Evolutionary conservation across 2,113 vertebrate species (phyloP).

Genomic region (Oreocharis arfaki): DNA sequence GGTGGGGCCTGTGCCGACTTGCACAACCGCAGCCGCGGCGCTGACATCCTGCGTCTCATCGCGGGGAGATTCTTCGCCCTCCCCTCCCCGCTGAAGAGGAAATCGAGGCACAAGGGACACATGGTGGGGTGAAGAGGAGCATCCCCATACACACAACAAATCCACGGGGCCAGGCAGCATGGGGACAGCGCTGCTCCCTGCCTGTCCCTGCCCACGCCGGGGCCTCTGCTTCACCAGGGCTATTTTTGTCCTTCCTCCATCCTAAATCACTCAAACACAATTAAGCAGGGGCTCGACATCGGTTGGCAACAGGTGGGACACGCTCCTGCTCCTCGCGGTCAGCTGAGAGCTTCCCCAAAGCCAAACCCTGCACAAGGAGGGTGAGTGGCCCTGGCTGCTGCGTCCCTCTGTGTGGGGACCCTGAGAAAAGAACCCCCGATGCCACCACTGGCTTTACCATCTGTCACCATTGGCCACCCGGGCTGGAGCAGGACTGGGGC

Average conservation of each 20-base stretch:
- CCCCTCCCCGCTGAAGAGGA: not conserved
- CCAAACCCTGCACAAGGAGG: not conserved
- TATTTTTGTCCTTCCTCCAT: not conserved
- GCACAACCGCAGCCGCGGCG: not conserved
- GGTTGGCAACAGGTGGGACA: not conserved
- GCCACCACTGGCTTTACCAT: slow-evolving; percentile 42
- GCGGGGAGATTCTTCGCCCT: too few species aligned
- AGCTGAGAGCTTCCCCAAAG: not conserved
- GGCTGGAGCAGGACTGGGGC: not conserved
- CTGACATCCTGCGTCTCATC: not conserved
- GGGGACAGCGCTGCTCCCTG: not conserved
- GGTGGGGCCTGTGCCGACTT: not conserved
- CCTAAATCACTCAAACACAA: not conserved
- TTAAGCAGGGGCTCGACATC: accelerated
- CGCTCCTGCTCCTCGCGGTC: not conserved
- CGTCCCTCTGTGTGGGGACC: accelerated
- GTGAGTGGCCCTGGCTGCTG: not conserved
- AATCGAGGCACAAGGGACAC: not conserved
- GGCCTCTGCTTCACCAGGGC: not conserved
- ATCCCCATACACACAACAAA: accelerated
- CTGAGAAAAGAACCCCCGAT: not conserved
- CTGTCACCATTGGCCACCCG: slow-evolving; percentile 49
- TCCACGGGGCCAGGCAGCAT: accelerated
- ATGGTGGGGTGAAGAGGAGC: not conserved
- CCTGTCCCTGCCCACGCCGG: accelerated